Conservation (phyloP, 2,113 vertebrate species). For the Solea senegalensis region DNA sequence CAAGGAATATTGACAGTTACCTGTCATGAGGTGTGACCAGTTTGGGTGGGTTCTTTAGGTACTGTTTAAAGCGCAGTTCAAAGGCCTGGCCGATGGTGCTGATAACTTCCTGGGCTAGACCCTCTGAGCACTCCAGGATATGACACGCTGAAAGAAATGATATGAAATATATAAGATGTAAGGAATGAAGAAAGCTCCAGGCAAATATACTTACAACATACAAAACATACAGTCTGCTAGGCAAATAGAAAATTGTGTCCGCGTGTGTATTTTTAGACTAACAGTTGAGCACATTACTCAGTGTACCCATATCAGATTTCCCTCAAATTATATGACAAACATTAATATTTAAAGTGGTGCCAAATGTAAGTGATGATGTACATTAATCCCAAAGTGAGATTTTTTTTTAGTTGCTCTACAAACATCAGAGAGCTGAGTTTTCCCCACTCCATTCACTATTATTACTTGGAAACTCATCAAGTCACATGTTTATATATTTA, state of each 20-base stretch:
- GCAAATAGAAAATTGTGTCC: not conserved
- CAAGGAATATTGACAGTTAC: slow-evolving; percentile 65
- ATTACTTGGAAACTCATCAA: not conserved
- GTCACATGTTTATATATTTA: not conserved
- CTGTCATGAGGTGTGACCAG: slow-evolving; percentile 97
- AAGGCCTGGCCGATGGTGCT: slow-evolving; percentile 99
- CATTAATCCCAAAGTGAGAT: not conserved
- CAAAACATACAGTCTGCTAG: not conserved
- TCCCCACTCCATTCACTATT: not conserved
- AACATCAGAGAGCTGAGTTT: no score
- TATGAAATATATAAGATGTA: not conserved
- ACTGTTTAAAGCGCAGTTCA: slow-evolving; percentile 97
- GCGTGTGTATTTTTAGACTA: not conserved
- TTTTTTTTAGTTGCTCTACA: not conserved
- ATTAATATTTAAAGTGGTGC: not conserved
- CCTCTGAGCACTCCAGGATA: slow-evolving; percentile 95
- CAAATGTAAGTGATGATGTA: not conserved
- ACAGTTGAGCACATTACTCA: no score
- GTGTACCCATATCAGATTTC: no score
- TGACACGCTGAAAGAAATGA: slow-evolving; percentile 87
- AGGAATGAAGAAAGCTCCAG: not conserved
- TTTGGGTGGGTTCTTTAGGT: slow-evolving; percentile 97
- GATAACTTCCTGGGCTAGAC: slow-evolving; percentile 97
- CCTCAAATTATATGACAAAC: no score
- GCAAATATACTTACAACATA: not conserved